Base-by-base conservation (phyloP, 2,113 vertebrate genomes). In the Heterochromis multidens region DNA sequence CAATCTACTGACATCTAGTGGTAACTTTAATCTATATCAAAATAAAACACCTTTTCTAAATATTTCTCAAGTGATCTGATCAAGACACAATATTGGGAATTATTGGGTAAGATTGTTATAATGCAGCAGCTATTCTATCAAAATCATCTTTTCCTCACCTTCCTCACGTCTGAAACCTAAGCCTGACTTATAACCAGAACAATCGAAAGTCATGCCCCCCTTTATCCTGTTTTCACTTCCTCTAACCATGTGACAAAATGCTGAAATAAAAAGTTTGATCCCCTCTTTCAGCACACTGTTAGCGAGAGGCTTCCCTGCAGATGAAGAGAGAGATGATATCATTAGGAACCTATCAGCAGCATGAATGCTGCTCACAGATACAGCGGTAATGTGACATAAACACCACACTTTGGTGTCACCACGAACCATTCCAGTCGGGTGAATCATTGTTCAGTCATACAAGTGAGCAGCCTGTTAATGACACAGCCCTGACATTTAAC, bases 401-500 rank as follows among this genome's bases (percentile, higher is more conserved):
- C 83, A 25, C 57, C 87, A 83, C 90, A 33, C 76, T 29, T 46
- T 6, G 17, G 80, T 86, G 88, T 84, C 92, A 60, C 65, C 67
- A 2, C 60, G 72, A 90, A 83, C 91, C 61, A 88, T 85, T 93
- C 92, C 87, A 90, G 91, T 29, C 27, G 37, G 49, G 61, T 88
- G 86, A 63, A 70, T 82, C 88, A 79, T 82, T 90, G 90, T 62
- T 92, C 91, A 91, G 81, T 81, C 87, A 77, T 52, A 85, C 86
- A 81, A 87, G 85, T 70, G 84, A 89, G 90, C 72, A 85, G 80
- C 67, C 87, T 76, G 87, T 80, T 90, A 89, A 93, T 83, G 87
- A 79, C 21, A 83, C 60, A 81, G 84, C 59, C 17, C 74, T 91
- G 88, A 91, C 91, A 91, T 93, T 92, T 91, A 88, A 82, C 86